phyloP scores from a whole-genome alignment of 2,797 vertebrate species.

The Graptemys geographica region DNA sequence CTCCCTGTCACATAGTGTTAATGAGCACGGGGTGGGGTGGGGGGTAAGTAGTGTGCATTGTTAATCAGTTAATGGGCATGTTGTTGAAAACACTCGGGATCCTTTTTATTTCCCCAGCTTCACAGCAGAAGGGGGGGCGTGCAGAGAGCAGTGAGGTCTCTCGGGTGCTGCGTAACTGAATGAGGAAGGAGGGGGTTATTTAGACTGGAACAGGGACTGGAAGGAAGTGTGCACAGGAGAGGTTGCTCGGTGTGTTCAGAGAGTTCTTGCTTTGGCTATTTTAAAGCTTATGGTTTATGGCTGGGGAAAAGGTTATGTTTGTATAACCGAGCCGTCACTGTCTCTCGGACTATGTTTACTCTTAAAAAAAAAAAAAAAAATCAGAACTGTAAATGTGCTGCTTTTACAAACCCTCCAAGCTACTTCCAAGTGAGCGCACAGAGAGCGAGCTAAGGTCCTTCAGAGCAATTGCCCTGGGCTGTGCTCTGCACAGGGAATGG shows the following conservation, averaged over 20 bases:
- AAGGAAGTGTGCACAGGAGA: neutral
- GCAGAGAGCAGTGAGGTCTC: neutral
- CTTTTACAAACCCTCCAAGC: slow-evolving; percentile 41
- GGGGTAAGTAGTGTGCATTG: neutral
- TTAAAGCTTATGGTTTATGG: neutral
- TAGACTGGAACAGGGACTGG: neutral
- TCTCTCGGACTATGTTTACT: slow-evolving; percentile 55
- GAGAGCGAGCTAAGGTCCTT: slow-evolving; percentile 24
- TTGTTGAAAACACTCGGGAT: neutral
- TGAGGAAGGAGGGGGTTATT: neutral
- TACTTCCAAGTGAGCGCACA: neutral
- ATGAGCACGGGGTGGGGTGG: neutral
- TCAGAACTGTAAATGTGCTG: slow-evolving; percentile 45
- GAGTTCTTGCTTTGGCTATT: neutral
- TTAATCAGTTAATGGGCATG: neutral
- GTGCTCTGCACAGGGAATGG: neutral
- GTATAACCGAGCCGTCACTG: slow-evolving; percentile 40
- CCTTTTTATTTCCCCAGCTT: neutral
- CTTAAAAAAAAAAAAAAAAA: slow-evolving; percentile 1
- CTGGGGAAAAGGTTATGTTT: slow-evolving; percentile 28
- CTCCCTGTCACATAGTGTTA: neutral
- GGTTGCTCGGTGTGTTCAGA: too few species aligned
- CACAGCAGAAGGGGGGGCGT: neutral
- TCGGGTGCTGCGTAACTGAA: neutral
- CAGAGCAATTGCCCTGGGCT: neutral